phyloP scores from a whole-genome alignment of 1,140 invertebrate species.

The Eupristina koningsbergeri region DNA sequence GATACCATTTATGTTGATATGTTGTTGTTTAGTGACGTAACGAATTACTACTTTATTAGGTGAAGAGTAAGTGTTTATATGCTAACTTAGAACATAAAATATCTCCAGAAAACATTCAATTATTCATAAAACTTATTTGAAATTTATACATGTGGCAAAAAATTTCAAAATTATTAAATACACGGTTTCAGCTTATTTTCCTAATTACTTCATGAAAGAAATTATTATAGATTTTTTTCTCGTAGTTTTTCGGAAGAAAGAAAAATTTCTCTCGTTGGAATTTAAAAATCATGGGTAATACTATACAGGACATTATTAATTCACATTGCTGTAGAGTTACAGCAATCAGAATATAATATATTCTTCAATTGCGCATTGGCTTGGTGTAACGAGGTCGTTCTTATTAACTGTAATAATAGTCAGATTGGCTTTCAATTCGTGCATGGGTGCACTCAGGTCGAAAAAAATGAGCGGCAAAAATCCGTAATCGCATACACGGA shows the following conservation, averaged over 20 bases:
- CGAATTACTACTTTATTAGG: no score
- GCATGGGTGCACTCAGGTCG: background rate
- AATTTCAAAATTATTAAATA: no score
- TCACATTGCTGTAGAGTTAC: slow-evolving; percentile 18
- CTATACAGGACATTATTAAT: background rate
- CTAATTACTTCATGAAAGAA: background rate
- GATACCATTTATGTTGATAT: no score
- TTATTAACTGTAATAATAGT: slow-evolving; percentile 36
- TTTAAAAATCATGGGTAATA: background rate
- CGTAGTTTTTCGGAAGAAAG: background rate
- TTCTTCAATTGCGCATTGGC: slow-evolving; percentile 35
- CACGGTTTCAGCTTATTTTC: no score
- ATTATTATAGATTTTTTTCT: background rate
- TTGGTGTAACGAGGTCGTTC: slow-evolving; percentile 28
- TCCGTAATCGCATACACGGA: slow-evolving; percentile 11
- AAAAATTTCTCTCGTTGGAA: background rate
- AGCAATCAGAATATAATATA: slow-evolving; percentile 46
- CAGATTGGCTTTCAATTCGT: background rate
- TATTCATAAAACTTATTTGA: no score
- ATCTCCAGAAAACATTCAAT: no score
- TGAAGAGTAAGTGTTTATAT: no score
- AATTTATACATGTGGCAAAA: no score
- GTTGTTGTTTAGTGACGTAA: no score
- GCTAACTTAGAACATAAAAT: no score
- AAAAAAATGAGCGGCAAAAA: slow-evolving; percentile 11